A percentile compares a stretch with the other conserved stretches of the same genome.
Evolutionary conservation across 1,140 invertebrate genomes (phyloP).

Genomic region (Drosophila takahashii): DNA sequence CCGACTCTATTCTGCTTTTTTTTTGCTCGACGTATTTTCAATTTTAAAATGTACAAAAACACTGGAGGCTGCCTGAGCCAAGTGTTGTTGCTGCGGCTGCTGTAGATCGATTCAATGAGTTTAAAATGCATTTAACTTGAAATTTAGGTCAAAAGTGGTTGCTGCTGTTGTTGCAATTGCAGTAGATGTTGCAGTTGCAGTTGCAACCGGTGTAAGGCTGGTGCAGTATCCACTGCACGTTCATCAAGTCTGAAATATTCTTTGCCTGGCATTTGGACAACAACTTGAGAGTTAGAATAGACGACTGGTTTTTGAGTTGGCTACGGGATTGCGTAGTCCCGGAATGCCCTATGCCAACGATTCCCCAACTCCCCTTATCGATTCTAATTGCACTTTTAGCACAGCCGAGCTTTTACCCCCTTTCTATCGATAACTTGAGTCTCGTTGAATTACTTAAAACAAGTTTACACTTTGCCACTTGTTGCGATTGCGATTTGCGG

Average conservation of each 20-base stretch:
- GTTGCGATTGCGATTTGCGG: conserved; percentile 50
- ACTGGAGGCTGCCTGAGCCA: conserved; percentile 14
- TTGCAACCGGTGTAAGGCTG: conserved; percentile 32
- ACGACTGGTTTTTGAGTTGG: conserved; percentile 52
- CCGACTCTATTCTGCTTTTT: conserved; percentile 17
- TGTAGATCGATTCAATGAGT: conserved; percentile 81
- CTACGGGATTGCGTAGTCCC: conserved; percentile 51
- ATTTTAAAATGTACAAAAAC: conserved; percentile 70
- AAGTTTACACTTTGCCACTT: conserved; percentile 55
- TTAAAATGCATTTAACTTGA: conserved; percentile 82
- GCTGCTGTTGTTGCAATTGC: conserved; percentile 43
- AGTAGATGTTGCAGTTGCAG: conserved; percentile 6
- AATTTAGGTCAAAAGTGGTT: conserved; percentile 81
- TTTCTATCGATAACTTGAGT: conserved; percentile 5
- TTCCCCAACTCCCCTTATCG: neutral
- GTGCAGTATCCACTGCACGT: conserved; percentile 61
- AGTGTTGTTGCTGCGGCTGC: conserved; percentile 39
- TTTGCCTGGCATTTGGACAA: conserved; percentile 76
- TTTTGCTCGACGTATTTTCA: conserved; percentile 27
- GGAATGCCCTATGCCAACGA: conserved; percentile 62
- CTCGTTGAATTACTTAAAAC: conserved; percentile 52
- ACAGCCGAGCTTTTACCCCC: conserved; percentile 10
- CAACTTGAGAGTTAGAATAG: conserved; percentile 70
- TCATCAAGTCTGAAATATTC: conserved; percentile 79
- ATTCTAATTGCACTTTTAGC: conserved; percentile 70